Conservation (phyloP, 2,113 vertebrate species). For the Chaenocephalus aceratus region DNA sequence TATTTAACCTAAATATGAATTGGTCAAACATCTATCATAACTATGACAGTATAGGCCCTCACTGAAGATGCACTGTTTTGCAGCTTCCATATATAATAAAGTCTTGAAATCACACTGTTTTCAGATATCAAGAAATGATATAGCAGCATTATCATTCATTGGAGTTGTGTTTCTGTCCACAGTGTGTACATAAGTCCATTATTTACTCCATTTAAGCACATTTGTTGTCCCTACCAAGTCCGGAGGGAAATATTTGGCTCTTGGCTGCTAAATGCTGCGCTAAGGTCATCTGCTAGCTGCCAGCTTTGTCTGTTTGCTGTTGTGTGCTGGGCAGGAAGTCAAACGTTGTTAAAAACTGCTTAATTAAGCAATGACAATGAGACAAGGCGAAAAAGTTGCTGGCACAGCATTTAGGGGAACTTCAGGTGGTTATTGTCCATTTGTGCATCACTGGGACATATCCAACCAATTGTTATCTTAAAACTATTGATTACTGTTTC, state of each 20-base stretch:
- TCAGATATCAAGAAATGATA: no score
- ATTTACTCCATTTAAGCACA: background rate
- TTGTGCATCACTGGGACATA: background rate
- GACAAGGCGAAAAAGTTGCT: background rate
- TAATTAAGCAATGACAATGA: background rate
- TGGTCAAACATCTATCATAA: background rate
- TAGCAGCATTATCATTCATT: background rate
- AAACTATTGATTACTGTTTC: background rate
- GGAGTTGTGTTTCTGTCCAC: background rate
- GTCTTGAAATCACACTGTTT: background rate
- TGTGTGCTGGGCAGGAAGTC: background rate
- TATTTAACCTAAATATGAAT: background rate
- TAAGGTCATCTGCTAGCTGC: background rate
- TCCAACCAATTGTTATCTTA: background rate
- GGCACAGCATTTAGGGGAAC: background rate
- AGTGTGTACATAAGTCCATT: background rate
- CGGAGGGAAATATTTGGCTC: constrained; percentile 5
- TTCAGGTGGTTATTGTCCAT: background rate
- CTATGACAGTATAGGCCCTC: background rate
- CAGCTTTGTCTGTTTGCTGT: background rate
- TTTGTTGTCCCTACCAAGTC: background rate
- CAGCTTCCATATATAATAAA: background rate
- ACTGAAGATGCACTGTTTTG: background rate
- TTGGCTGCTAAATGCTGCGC: constrained; percentile 13
- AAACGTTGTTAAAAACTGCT: background rate